Percentiles rank a stretch among this genome's conserved stretches.
These are phyloP conservation scores for Phlogophora meticulosa DNA, from an alignment of 2,888 invertebrate genomes.

Conservation along the genomic window DNA sequence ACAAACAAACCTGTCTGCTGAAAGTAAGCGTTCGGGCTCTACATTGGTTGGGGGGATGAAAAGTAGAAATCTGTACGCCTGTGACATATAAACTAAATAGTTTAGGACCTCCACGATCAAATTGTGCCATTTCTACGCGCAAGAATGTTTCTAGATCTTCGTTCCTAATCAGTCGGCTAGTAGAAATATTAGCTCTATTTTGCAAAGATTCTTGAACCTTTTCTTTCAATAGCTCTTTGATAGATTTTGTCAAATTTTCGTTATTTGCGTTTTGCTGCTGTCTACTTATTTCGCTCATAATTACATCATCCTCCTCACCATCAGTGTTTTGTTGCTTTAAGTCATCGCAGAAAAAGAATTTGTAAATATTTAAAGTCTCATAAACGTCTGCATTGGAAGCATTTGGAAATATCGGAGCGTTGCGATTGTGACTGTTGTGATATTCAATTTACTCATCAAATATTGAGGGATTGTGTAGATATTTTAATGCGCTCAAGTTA, in stretches of 20 bases:
- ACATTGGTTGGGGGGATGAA: no score
- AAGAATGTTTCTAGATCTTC: no score
- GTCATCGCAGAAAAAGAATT: slow-evolving; percentile 1
- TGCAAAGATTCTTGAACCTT: not conserved
- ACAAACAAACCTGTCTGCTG: no score
- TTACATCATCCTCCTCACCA: not conserved
- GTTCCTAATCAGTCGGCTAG: no score
- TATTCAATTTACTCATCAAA: not conserved
- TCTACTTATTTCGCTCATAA: not conserved
- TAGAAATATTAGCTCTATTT: slow-evolving; percentile 1
- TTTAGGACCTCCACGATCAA: no score
- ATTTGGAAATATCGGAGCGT: not conserved
- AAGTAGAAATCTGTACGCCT: no score
- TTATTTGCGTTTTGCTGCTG: no score
- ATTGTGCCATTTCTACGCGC: no score
- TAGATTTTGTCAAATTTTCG: not conserved
- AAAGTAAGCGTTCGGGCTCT: no score
- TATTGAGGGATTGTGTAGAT: slow-evolving; percentile 1
- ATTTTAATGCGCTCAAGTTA: slow-evolving; percentile 1
- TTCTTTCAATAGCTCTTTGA: slow-evolving; percentile 3
- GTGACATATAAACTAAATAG: no score
- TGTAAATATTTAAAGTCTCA: not conserved
- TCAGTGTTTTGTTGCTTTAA: not conserved
- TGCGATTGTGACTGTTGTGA: slow-evolving; percentile 2
- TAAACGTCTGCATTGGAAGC: not conserved